Percentiles rank a stretch among this genome's conserved stretches.
Evolutionary conservation across 2,797 vertebrate genomes (phyloP).

Genomic region (Acanthopagrus latus): DNA sequence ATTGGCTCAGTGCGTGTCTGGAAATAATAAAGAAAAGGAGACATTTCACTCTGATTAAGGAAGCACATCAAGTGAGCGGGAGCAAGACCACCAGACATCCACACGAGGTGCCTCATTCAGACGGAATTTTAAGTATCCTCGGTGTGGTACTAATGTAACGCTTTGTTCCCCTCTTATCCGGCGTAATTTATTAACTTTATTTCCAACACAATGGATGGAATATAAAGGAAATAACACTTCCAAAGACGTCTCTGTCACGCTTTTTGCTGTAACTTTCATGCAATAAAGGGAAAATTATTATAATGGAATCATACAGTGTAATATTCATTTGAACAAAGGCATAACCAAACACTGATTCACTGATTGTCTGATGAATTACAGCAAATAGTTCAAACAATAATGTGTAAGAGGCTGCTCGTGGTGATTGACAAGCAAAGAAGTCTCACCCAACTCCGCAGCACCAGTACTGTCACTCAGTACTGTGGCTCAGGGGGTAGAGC

Average conservation of each 20-base stretch:
- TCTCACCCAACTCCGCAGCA: not conserved
- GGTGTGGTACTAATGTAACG: not conserved
- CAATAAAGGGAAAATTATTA: not conserved
- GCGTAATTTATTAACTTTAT: not conserved
- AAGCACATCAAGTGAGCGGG: conserved; percentile 51
- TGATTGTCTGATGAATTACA: too few relatives aligned
- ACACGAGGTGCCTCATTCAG: conserved; percentile 8
- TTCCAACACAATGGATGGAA: not conserved
- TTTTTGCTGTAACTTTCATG: not conserved
- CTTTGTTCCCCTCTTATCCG: conserved; percentile 15
- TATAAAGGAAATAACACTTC: not conserved
- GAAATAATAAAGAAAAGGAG: conserved; percentile 85
- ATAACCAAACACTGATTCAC: not conserved
- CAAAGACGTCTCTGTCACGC: not conserved
- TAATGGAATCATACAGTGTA: not conserved
- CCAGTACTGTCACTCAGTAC: too few relatives aligned
- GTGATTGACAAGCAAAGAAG: too few relatives aligned
- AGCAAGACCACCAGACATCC: conserved; percentile 41
- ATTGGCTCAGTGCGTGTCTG: conserved; percentile 83
- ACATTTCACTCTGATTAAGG: conserved; percentile 78
- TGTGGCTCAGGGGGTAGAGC: too few relatives aligned
- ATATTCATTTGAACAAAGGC: not conserved
- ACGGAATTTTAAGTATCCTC: not conserved
- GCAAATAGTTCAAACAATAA: too few relatives aligned
- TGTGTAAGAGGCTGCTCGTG: too few relatives aligned